Conservation (phyloP, 2,113 vertebrate species). For the Austrofundulus limnaeus region DNA sequence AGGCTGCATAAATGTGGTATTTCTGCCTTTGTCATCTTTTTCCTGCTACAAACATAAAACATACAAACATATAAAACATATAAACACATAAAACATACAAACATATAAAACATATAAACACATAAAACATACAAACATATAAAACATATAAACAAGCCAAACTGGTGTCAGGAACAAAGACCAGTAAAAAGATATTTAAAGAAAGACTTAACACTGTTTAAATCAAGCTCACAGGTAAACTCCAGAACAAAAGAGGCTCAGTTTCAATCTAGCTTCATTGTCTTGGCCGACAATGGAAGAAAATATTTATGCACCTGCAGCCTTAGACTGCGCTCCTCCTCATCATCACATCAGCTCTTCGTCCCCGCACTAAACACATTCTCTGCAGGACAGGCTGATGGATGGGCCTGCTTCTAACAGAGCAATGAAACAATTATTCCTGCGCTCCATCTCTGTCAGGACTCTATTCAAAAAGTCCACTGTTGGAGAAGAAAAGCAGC, state of each 20-base stretch:
- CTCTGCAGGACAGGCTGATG: conserved; percentile 47
- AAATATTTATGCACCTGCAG: background rate
- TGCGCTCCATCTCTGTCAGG: conserved; percentile 63
- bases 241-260: background rate
- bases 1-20: too few species aligned
- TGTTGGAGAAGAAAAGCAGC: conserved; percentile 35
- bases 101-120: too few species aligned
- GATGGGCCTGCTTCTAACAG: conserved; percentile 51
- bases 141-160: too few species aligned
- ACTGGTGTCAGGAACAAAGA: too few species aligned
- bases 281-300: conserved; percentile 2
- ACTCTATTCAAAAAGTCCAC: conserved; percentile 41
- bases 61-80: too few species aligned
- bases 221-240: background rate
- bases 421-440: conserved; percentile 63
- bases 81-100: too few species aligned
- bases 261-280: background rate
- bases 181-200: too few species aligned
- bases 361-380: conserved; percentile 19
- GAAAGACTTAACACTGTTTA: background rate
- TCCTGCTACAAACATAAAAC: too few species aligned
- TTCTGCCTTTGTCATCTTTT: too few species aligned
- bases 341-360: conserved; percentile 20
- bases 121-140: too few species aligned
- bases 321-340: conserved; percentile 5